Base-by-base conservation (phyloP, 1,140 invertebrate species). In the Proctacanthus coquilletti region DNA sequence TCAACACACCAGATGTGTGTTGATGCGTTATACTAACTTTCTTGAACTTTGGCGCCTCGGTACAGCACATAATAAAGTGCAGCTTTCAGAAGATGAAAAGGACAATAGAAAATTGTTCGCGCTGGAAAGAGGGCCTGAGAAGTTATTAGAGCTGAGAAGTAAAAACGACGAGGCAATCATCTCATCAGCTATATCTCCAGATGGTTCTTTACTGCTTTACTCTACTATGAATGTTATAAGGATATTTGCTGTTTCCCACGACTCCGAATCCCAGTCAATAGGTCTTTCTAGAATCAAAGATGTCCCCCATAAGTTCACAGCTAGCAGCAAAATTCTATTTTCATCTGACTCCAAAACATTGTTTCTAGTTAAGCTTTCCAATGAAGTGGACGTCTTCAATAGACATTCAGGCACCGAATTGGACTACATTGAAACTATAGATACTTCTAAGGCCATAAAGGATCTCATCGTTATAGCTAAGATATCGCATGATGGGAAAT, bases 201-300 rank as follows among this genome's bases (percentile, higher is more conserved):
- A 77, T 50, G 75, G 73, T 2, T 67, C 71, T 36, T 72, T 72
- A 51, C 69, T 91, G 18, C 71, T 77, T 9, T 85, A 84, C 53
- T 79, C 80, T 1, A 85, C 82, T 1, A 61, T 72, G 18, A 64
- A 52, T 29, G 61, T 70, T 25, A 48, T 84, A 13, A 69, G 76
- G 39, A 58, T 87, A 20, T 80, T 78, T 48, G 45, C 41, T 18
- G 43, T 47, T 34, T 23, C 27, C 3, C 21, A 15, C 5, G 37
- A 30, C 21, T 17, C n/a, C 17, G 14, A 38, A 64, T 11, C 52
- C 61, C 25, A 48, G 2, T 59, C 60, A 31, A 51, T 65, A 38
- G 61, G 60, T 10, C 44, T 65, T 9, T 48, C 56, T 3, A 65
- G 65, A 38, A 47, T 71, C 17, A 46, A 59, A 39, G 45, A 65